Base-by-base conservation (phyloP, 2,113 vertebrate species). In the Onychorhynchus coronatus region DNA sequence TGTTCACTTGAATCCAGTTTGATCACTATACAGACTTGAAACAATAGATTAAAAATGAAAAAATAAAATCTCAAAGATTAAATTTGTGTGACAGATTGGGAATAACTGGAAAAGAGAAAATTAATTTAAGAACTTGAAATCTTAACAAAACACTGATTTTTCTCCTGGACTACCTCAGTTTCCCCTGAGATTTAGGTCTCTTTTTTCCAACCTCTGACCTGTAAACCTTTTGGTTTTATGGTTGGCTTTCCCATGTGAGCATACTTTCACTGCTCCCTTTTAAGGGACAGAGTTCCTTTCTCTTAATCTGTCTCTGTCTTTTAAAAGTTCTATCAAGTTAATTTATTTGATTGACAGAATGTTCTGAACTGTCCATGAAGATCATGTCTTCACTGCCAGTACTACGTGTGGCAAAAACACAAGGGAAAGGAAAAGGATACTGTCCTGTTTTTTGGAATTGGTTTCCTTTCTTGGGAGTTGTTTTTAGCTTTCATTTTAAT, bases 141-240 rank as follows among this genome's bases (percentile, higher is more conserved):
- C 24, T 37, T 59, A 72, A 18, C 12, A 46, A 58, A 72, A 14
- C 14, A 41, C 21, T 56, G 25, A 7, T 5, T 74, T 85, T 59
- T 31, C 42, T 85, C n/a, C 37, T 71, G 46, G 21, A 5, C 5
- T 53, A 5, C 31, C 56, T 53, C 27, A 35, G 4, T 53, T 79
- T 79, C 14, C 6, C 12, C 37, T 75, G 52, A 62, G 12, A 71
- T 5, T 66, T 39, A 55, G 10, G 18, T 33, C 1, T 82, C 30
- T 10, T 62, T 76, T 73, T 61, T 49, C 28, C 17, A 49, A 1
- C 2, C 2, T 55, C 11, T 74, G 2, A 55, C 5, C 5, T 1
- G 0, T 1, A 78, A 44, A 2, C 4, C 7, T 4, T 61, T 74
- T 3, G 0, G 4, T 55, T 91, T 47, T 37, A 42, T 53, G 12